These are phyloP conservation scores for Osmerus mordax DNA, from an alignment of 2,113 vertebrate genomes.

Conservation along the genomic window DNA sequence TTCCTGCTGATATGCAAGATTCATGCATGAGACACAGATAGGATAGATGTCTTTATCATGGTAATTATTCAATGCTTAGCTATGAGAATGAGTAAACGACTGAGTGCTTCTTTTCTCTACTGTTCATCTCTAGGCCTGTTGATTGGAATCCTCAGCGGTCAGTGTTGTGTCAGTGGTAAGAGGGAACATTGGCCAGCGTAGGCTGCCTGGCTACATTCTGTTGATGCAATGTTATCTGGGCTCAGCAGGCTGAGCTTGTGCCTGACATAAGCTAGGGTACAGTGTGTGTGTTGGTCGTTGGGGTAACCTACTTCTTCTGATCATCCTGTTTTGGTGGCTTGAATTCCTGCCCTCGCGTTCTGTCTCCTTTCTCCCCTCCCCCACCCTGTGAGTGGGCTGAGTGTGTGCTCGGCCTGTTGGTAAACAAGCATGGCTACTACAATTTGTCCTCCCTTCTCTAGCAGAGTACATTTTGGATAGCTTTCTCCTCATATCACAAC, in stretches of 20 bases:
- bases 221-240: constrained; percentile 15
- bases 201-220: background rate
- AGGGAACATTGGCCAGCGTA: background rate
- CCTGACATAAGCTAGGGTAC: constrained; percentile 1
- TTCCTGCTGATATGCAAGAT: background rate
- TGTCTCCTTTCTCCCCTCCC: constrained; percentile 41
- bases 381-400: constrained; percentile 52
- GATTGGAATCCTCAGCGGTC: background rate
- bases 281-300: constrained; percentile 12
- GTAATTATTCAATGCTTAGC: too few species aligned
- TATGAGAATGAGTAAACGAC: too few species aligned
- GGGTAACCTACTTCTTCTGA: constrained; percentile 11
- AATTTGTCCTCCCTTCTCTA: constrained; percentile 39
- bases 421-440: constrained; percentile 31
- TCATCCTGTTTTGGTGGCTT: constrained; percentile 17
- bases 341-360: constrained; percentile 44
- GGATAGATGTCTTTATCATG: too few species aligned
- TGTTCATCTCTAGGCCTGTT: background rate
- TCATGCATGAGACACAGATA: background rate
- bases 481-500: constrained; percentile 49
- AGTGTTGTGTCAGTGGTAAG: background rate
- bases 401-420: constrained; percentile 46
- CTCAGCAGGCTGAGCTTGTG: constrained; percentile 14
- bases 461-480: constrained; percentile 64
- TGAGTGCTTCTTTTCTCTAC: too few species aligned